Evolutionary conservation across 37 sponge, comb jelly and placozoan genomes (phyloP).

Genomic region (Dysidea cf. avara): DNA sequence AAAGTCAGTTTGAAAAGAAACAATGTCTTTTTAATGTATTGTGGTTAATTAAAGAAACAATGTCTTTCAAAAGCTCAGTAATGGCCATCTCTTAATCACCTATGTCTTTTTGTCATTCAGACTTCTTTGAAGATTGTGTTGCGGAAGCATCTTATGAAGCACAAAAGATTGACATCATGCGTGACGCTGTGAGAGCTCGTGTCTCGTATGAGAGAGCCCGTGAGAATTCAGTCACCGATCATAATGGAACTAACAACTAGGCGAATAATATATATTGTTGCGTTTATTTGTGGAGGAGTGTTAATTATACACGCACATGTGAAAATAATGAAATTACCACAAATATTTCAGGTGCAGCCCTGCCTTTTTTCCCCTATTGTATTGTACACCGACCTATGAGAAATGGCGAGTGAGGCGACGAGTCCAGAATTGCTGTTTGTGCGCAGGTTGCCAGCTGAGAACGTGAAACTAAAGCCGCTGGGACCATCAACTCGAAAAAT

Average conservation of each 20-base stretch:
- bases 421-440: no score
- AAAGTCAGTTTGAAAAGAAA: slow-evolving; percentile 35
- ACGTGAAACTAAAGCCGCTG: no score
- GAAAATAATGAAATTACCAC: no score
- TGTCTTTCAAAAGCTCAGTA: background rate
- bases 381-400: no score
- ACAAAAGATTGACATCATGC: slow-evolving; percentile 86
- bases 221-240: background rate
- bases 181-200: slow-evolving; percentile 78
- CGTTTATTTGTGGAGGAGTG: no score
- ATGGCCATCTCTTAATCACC: background rate
- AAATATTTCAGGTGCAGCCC: no score
- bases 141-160: slow-evolving; percentile 89
- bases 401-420: no score
- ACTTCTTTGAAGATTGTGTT: slow-evolving; percentile 93
- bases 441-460: no score
- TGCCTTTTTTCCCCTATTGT: no score
- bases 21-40: background rate
- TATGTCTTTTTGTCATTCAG: slow-evolving; percentile 21
- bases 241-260: background rate
- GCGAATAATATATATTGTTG: no score
- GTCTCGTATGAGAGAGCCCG: slow-evolving; percentile 23
- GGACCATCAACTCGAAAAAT: no score
- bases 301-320: no score
- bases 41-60: background rate